phyloP scores from a whole-genome alignment of 2,113 vertebrate species.

The Nerophis ophidion region DNA sequence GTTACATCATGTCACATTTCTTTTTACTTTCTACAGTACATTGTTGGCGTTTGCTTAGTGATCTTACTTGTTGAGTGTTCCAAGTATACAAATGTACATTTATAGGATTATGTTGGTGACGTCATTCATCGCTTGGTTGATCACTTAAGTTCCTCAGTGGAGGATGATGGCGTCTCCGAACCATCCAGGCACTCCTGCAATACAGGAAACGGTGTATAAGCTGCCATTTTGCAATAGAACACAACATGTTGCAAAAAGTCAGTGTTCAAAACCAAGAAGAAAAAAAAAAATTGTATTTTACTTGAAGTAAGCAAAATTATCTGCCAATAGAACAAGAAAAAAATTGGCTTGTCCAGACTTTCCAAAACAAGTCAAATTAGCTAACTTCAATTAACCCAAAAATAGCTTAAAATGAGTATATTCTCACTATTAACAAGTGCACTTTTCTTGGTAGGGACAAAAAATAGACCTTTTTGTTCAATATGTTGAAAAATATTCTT shows the following conservation, averaged over 20 bases:
- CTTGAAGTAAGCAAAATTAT: too few relatives aligned
- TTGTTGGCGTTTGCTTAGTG: background rate
- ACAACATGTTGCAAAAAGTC: background rate
- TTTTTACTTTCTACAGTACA: background rate
- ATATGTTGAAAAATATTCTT: too few relatives aligned
- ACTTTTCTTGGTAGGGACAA: too few relatives aligned
- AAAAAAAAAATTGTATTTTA: too few relatives aligned
- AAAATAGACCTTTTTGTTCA: too few relatives aligned
- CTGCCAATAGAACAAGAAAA: too few relatives aligned
- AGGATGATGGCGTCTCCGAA: constrained; percentile 54
- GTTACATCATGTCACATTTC: background rate
- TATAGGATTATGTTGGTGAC: background rate
- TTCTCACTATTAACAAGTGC: too few relatives aligned
- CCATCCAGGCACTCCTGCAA: constrained; percentile 66
- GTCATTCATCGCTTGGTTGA: background rate
- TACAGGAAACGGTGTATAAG: constrained; percentile 5
- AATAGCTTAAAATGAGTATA: too few relatives aligned
- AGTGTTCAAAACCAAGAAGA: too few relatives aligned
- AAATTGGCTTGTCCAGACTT: too few relatives aligned
- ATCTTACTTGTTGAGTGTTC: background rate
- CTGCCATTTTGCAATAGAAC: background rate
- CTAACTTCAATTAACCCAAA: too few relatives aligned
- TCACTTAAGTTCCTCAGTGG: constrained; percentile 68
- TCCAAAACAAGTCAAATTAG: too few relatives aligned
- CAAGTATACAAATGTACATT: background rate